phyloP scores from a whole-genome alignment of 1,140 invertebrate species.

The Nymphalis io region DNA sequence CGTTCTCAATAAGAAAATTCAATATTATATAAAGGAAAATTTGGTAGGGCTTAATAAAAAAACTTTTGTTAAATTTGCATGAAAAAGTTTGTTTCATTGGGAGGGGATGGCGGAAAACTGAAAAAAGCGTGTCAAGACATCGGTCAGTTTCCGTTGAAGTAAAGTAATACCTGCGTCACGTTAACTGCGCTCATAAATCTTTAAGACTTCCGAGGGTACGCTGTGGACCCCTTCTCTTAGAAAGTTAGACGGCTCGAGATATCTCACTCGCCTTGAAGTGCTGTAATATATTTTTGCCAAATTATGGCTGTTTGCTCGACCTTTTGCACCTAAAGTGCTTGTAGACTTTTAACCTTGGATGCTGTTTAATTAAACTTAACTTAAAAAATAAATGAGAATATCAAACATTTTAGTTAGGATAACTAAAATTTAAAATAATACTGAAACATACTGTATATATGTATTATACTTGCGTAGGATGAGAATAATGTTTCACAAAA shows the following conservation, averaged over 20 bases:
- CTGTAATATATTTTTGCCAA: slow-evolving; percentile 10
- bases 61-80: background rate
- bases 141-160: slow-evolving; percentile 27
- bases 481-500: too few species aligned
- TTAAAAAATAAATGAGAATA: background rate
- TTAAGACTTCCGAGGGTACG: slow-evolving; percentile 27
- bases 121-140: slow-evolving; percentile 1
- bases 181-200: slow-evolving; percentile 35
- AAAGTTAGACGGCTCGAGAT: slow-evolving; percentile 13
- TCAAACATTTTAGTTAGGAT: background rate
- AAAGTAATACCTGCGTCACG: slow-evolving; percentile 32
- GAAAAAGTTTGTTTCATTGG: background rate
- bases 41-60: background rate
- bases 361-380: background rate
- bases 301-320: slow-evolving; percentile 14
- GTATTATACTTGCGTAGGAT: too few species aligned
- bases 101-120: background rate
- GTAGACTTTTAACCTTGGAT: background rate
- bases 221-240: slow-evolving; percentile 18
- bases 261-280: slow-evolving; percentile 5
- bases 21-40: background rate
- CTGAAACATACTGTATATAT: too few species aligned
- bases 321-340: background rate
- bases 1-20: background rate
- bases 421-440: too few species aligned